These are phyloP conservation scores for Danionella cerebrum DNA, from an alignment of 2,113 vertebrate species.

Conservation along the genomic window DNA sequence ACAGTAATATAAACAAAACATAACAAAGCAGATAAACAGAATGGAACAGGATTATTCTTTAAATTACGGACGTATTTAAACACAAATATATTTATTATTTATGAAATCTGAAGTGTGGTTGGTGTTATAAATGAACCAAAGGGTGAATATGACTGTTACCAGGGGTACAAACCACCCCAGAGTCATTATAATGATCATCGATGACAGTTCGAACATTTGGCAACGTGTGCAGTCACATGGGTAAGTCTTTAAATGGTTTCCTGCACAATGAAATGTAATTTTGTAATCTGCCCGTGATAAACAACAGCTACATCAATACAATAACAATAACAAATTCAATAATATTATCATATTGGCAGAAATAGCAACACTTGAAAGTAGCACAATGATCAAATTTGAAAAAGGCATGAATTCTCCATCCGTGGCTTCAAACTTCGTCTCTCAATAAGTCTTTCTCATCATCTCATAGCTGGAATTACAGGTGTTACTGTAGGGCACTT, in stretches of 20 bases:
- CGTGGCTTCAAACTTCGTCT: slow-evolving; percentile 54
- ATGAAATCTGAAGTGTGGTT: slow-evolving; percentile 7
- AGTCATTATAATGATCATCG: slow-evolving; percentile 45
- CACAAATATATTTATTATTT: slow-evolving; percentile 18
- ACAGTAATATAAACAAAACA: slow-evolving; percentile 22
- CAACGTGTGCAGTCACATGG: slow-evolving; percentile 66
- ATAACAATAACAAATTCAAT: slow-evolving; percentile 58
- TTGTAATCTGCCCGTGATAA: slow-evolving; percentile 57
- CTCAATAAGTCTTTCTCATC: slow-evolving; percentile 55
- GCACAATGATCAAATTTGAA: slow-evolving; percentile 57
- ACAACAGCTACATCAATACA: slow-evolving; percentile 45
- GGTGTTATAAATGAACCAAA: slow-evolving; percentile 2
- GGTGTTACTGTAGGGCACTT: slow-evolving; percentile 51
- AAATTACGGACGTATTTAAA: slow-evolving; percentile 33
- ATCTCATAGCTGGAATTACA: slow-evolving; percentile 39
- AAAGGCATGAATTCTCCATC: slow-evolving; percentile 53
- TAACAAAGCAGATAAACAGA: slow-evolving; percentile 8
- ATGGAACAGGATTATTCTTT: slow-evolving; percentile 26
- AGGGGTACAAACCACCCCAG: slow-evolving; percentile 38
- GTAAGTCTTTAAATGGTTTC: slow-evolving; percentile 50
- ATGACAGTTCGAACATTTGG: slow-evolving; percentile 52
- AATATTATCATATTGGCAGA: slow-evolving; percentile 53
- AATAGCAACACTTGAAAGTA: slow-evolving; percentile 61
- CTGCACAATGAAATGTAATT: slow-evolving; percentile 59
- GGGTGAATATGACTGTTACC: slow-evolving; percentile 50